A percentile compares a stretch with the other conserved stretches of the same genome.
These are phyloP conservation scores for Loriculus beryllinus DNA, from an alignment of 2,797 vertebrate genomes.

Conservation along the genomic window DNA sequence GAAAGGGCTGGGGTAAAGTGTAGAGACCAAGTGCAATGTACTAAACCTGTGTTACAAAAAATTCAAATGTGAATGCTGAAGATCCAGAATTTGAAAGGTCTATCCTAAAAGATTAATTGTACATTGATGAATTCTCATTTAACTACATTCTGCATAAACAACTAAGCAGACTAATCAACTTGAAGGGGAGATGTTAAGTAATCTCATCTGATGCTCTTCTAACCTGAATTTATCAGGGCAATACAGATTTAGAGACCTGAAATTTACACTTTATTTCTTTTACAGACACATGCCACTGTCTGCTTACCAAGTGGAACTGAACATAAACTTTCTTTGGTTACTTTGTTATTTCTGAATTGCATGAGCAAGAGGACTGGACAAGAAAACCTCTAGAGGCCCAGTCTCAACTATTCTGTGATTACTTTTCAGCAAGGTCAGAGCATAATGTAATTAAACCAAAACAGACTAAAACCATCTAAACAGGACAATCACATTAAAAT, in stretches of 20 bases:
- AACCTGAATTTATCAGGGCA: not conserved
- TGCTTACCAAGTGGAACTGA: not conserved
- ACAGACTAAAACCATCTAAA: not conserved
- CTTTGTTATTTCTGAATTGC: not conserved
- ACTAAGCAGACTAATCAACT: not conserved
- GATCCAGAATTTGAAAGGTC: not conserved
- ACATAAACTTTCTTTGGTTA: not conserved
- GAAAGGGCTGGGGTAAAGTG: fast-evolving
- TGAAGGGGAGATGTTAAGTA: not conserved
- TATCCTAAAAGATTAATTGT: not conserved
- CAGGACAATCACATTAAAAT: not conserved
- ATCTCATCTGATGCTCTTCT: not conserved
- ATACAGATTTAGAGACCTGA: not conserved
- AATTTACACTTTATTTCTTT: not conserved
- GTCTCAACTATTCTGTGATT: not conserved
- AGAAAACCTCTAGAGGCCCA: not conserved
- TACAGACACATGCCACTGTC: not conserved
- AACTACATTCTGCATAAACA: not conserved
- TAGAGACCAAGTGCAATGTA: not conserved
- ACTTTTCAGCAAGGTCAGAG: not conserved
- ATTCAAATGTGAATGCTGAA: not conserved
- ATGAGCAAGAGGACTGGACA: not conserved
- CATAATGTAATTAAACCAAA: not conserved
- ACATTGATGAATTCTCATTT: not conserved
- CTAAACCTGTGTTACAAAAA: not conserved